Conservation (phyloP, 2,113 vertebrate genomes). For the Salvator merianae region DNA sequence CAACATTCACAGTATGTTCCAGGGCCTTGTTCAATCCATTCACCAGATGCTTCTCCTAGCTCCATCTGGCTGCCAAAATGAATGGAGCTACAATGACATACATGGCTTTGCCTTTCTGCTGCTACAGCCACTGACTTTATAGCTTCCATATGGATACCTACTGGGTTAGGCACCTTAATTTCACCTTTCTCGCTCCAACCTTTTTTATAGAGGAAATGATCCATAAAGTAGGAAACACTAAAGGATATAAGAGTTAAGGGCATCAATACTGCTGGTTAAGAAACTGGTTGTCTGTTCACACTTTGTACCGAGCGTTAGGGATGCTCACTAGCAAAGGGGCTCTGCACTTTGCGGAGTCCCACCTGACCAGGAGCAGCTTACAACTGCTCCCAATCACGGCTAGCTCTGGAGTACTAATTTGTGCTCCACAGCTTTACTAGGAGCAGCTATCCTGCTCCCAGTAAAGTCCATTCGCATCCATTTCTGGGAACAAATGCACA, state of each 20-base stretch:
- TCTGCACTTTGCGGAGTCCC: no score
- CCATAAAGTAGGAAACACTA: neutral
- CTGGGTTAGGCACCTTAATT: neutral
- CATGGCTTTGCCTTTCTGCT: slow-evolving; percentile 46
- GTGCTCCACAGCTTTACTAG: no score
- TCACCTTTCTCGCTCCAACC: neutral
- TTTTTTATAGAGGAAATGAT: neutral
- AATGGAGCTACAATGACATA: slow-evolving; percentile 53
- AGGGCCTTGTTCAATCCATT: slow-evolving; percentile 35
- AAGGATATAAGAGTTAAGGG: neutral
- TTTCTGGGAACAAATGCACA: no score
- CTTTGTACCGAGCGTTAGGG: no score
- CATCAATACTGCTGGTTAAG: neutral
- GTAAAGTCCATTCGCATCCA: no score
- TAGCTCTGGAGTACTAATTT: no score
- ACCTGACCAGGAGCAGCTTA: no score
- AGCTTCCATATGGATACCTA: neutral
- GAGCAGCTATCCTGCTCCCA: no score
- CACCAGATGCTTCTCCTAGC: slow-evolving; percentile 59
- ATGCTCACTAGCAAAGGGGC: no score
- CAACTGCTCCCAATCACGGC: no score
- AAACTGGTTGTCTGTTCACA: neutral
- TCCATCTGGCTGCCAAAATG: slow-evolving; percentile 51
- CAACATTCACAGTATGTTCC: slow-evolving; percentile 48
- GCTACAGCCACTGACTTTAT: slow-evolving; percentile 7